Evolutionary conservation across 2,797 vertebrate species (phyloP).

Genomic region (Fistularia tabacaria): DNA sequence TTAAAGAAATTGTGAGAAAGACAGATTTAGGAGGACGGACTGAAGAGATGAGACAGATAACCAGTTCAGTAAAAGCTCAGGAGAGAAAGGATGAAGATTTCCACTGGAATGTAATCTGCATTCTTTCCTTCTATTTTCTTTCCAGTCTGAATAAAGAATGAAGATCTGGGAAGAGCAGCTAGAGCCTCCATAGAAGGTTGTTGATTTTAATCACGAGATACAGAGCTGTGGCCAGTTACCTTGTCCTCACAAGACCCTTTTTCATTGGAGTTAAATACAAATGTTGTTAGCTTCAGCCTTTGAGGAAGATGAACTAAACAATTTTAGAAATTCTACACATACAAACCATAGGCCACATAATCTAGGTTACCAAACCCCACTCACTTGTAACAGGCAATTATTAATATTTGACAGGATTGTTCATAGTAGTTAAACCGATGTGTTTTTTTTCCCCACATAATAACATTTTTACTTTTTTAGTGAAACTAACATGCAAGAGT

Average conservation of each 20-base stretch:
- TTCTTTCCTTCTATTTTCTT: conserved; percentile 18
- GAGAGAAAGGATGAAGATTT: conserved; percentile 49
- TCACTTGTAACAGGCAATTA: no score
- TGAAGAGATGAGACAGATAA: conserved; percentile 52
- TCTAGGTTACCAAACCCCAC: no score
- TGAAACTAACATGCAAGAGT: no score
- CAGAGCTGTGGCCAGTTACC: background rate
- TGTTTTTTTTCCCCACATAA: no score
- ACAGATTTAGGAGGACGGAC: conserved; percentile 9
- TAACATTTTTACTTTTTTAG: no score
- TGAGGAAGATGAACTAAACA: conserved; percentile 5
- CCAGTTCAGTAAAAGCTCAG: conserved; percentile 30
- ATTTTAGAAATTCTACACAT: conserved; percentile 14
- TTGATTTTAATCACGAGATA: conserved; percentile 3
- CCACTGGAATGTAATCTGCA: conserved; percentile 37
- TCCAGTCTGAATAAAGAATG: background rate
- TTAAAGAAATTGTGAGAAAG: conserved; percentile 8
- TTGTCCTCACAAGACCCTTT: background rate
- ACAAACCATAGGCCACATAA: no score
- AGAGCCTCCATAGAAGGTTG: background rate
- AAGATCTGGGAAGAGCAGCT: background rate
- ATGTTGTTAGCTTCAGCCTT: conserved; percentile 1
- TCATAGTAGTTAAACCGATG: no score
- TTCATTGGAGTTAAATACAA: conserved; percentile 1
- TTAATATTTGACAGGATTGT: no score